Evolutionary conservation across 2,888 invertebrate genomes (phyloP), one percentile per base, ranked within the genome.

Genomic region (Aelia acuminata): DNA sequence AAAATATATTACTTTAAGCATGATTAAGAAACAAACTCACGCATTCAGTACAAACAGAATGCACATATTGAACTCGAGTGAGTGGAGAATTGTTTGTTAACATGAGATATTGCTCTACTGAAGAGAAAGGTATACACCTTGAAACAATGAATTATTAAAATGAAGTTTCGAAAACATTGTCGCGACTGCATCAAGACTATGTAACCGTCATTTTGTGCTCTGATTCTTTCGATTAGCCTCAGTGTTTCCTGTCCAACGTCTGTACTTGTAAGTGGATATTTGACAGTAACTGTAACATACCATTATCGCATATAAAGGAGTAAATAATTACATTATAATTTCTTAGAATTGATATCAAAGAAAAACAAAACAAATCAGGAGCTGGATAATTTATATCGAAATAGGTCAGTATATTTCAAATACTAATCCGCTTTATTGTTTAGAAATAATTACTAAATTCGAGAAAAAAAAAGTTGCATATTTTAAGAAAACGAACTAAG

Each of bases 81-180:
- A 35, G 18, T n/a, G 63, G 7, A 35, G 20, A 35, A 31, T 18
- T 31, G 63, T 70, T 70, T 35, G 7, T 35, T 10, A 70, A 70
- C 18, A 31, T 18, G 31, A 70, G 63, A 35, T 20, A 70, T 35
- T 70, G 63, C 63, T 70, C 63, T 18, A 70, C 31, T 35, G 20
- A 70, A 70, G 35, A 35, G 63, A 70, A 70, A 70, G 43, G 39
- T 43, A 3, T 4, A n/a, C n/a, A n/a, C n/a, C 13, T 22, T 80
- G 80, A 11, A 80, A 80, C 80, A 80, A 80, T 80, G 80, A 43
- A 80, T 80, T 80, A 80, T 80, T 80, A 47, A 80, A 80, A 80
- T 39, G 80, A 80, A 11, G 80, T 80, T 80, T 80, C 80, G 80
- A 43, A n/a, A 80, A 47, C 80, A n/a, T 11, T n/a, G 80, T 80